phyloP scores from a whole-genome alignment of 1,140 invertebrate species.

The Maconellicoccus hirsutus region DNA sequence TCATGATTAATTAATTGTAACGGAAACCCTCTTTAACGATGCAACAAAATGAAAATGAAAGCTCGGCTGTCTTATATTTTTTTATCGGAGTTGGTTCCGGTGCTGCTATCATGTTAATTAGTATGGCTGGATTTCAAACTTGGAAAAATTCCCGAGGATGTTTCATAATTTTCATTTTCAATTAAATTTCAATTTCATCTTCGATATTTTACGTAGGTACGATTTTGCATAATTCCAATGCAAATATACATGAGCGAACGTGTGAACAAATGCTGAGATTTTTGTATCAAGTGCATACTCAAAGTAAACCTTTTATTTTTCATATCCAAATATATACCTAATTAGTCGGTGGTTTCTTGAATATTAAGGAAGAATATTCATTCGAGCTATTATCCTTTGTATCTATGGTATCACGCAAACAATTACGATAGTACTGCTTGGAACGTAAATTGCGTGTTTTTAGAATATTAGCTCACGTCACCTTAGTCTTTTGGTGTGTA shows the following conservation, averaged over 20 bases:
- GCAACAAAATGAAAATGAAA: slow-evolving; percentile 9
- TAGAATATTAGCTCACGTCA: not conserved
- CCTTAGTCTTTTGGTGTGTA: slow-evolving; percentile 9
- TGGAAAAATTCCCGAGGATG: too few relatives aligned
- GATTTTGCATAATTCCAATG: too few relatives aligned
- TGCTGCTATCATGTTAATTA: not conserved
- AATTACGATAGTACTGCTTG: slow-evolving; percentile 17
- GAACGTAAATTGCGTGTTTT: slow-evolving; percentile 13
- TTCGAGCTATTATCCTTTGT: not conserved
- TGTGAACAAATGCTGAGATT: too few relatives aligned
- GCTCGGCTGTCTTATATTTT: not conserved
- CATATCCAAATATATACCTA: too few relatives aligned
- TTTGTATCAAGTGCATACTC: too few relatives aligned
- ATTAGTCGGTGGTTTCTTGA: not conserved
- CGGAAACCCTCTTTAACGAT: slow-evolving; percentile 13
- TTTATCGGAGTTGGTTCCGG: not conserved
- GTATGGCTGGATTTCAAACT: not conserved
- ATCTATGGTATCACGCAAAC: slow-evolving; percentile 20
- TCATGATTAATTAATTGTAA: slow-evolving; percentile 21
- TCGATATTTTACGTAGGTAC: too few relatives aligned
- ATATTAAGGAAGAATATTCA: not conserved
- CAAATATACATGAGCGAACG: too few relatives aligned
- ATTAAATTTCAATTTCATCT: too few relatives aligned
- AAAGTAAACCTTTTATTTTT: too few relatives aligned
- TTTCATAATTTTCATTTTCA: too few relatives aligned